Conservation (phyloP, 2,113 vertebrate species). For the Baryphthengus martii region DNA sequence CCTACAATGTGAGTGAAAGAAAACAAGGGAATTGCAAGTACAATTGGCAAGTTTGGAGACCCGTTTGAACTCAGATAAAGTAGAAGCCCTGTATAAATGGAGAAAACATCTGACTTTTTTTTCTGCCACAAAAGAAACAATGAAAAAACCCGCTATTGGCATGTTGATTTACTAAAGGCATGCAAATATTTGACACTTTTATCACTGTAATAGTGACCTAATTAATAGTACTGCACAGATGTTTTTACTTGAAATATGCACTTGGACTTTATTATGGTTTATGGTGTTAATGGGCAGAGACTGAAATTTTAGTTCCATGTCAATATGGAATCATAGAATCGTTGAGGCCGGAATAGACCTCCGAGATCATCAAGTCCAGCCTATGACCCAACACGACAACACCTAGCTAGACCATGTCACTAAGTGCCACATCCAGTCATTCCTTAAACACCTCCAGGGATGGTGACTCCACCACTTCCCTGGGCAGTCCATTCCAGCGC, state of each 20-base stretch:
- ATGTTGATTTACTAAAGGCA: background rate
- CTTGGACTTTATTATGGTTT: background rate
- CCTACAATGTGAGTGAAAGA: background rate
- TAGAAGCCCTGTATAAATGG: background rate
- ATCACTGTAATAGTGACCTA: background rate
- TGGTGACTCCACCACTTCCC: no score
- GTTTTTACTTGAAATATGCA: background rate
- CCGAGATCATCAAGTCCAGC: no score
- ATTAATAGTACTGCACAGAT: background rate
- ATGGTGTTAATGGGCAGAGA: background rate
- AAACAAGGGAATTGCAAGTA: background rate
- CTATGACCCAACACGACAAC: no score
- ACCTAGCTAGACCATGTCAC: no score
- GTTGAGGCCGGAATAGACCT: no score
- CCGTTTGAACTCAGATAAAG: background rate
- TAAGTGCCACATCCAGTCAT: no score
- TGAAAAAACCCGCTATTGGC: background rate
- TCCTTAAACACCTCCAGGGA: no score
- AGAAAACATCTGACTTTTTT: background rate
- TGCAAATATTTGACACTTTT: background rate
- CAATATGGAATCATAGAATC: no score
- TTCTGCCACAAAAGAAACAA: background rate
- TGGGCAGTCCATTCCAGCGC: no score
- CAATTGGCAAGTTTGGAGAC: background rate
- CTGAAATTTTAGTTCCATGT: background rate